A percentile compares a stretch with the other conserved stretches of the same genome.
Evolutionary conservation across 2,888 invertebrate species (phyloP).

Genomic region (Ochlodes sylvanus): DNA sequence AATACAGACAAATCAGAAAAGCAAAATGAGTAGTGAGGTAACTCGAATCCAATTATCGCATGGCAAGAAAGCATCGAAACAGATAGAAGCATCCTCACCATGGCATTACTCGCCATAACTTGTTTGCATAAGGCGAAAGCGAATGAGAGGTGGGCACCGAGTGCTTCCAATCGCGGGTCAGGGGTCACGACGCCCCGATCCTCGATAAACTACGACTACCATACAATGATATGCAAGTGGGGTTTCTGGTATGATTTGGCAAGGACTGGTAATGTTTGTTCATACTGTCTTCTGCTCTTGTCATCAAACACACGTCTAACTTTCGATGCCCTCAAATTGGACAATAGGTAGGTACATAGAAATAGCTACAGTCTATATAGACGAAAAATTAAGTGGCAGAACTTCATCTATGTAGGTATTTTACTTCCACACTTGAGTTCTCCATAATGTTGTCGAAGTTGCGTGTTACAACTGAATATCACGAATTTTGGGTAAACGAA

Average conservation of each 20-base stretch:
- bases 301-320: too few relatives aligned
- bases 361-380: too few relatives aligned
- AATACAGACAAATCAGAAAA: neutral
- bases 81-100: slow-evolving; percentile 1
- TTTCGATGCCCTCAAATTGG: too few relatives aligned
- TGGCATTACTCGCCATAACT: slow-evolving; percentile 28
- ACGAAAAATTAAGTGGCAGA: too few relatives aligned
- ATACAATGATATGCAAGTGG: neutral
- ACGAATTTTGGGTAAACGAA: too few relatives aligned
- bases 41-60: neutral
- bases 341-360: too few relatives aligned
- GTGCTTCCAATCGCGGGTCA: slow-evolving; percentile 6
- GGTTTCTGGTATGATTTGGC: neutral
- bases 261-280: too few relatives aligned
- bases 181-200: neutral
- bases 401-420: too few relatives aligned
- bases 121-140: slow-evolving; percentile 33
- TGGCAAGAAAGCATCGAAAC: slow-evolving; percentile 2
- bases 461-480: too few relatives aligned
- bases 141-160: neutral
- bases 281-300: too few relatives aligned
- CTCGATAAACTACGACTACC: neutral
- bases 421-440: too few relatives aligned
- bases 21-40: neutral
- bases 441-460: too few relatives aligned